Base-by-base conservation (phyloP, 2,113 vertebrate genomes). In the Pseudorasbora parva region DNA sequence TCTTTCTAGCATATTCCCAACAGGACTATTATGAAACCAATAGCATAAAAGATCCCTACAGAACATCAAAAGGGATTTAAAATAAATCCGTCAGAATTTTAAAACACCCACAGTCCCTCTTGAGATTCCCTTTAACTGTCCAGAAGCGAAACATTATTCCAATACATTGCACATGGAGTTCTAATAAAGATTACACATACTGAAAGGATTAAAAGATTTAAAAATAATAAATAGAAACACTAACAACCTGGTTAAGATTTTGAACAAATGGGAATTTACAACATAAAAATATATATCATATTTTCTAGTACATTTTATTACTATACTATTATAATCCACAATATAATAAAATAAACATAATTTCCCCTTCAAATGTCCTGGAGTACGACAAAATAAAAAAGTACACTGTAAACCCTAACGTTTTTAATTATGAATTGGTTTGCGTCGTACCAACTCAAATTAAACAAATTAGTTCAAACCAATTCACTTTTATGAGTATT, bases 11-110 rank as follows among this genome's bases (percentile, higher is more conserved):
- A 71, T 66, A 30, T 66, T 33, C 62, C 11, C 27, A 71, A n/a
- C 3, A 72, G n/a, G 69, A 72, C 37, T 43, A 41, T 73, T 49
- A 8, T 49, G 71, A 25, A 9, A 17, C 6, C 11, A 73, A 73
- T 4, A 51, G 43, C 45, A 51, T 27, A 27, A 49, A 25, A 73
- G 25, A 73, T 15, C n/a, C 11, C 69, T 47, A 43, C 25, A 27
- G 14, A 73, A 15, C 45, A 73, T 49, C 45, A 73, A 73, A 71
- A 51, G 71, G 43, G 23, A 49, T 73, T 73, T 49, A 47, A 49
- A 73, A n/a, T 1, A 72, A 49, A 47, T 72, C 21, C 10, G 10
- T 21, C 19, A 72, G 41, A 41, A 71, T 71, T 71, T 66, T 23
- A 71, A 71, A 71, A 72, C 68, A 43, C 19, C 68, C 21, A 71